These are phyloP conservation scores for Cantharis rufa DNA, from an alignment of 2,888 invertebrate species.

Conservation along the genomic window DNA sequence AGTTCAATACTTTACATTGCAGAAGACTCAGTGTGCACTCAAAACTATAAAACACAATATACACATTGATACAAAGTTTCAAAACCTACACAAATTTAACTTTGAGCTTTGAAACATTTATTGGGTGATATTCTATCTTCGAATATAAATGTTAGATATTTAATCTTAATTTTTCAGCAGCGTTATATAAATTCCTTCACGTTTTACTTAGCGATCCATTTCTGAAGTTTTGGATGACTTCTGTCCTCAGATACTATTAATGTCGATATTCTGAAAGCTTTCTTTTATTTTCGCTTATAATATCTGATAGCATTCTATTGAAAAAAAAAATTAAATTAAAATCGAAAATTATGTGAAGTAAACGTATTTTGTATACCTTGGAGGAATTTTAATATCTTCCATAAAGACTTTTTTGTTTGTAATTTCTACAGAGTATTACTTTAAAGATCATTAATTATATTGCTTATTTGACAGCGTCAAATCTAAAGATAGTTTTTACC, in stretches of 20 bases:
- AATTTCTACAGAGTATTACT: conserved; percentile 17
- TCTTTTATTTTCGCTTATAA: not conserved
- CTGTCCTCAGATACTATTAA: not conserved
- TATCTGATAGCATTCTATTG: not conserved
- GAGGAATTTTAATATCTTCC: conserved; percentile 2
- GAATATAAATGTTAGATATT: not conserved
- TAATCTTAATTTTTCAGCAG: not conserved
- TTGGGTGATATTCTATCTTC: not conserved
- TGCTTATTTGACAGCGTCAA: conserved; percentile 4
- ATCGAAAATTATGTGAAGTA: not conserved
- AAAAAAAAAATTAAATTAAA: not conserved
- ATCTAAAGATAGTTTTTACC: conserved; percentile 10
- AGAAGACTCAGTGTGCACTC: too few relatives aligned
- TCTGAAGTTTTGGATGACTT: not conserved
- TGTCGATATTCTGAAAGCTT: not conserved
- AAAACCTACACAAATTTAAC: not conserved
- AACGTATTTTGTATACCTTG: not conserved
- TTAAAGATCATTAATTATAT: conserved; percentile 15
- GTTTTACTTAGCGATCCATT: not conserved
- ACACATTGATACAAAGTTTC: not conserved
- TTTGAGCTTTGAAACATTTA: not conserved
- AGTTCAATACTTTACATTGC: too few relatives aligned
- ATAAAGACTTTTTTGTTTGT: conserved; percentile 12
- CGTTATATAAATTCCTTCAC: not conserved
- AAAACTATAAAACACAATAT: not conserved